These are phyloP conservation scores for Lomographa bimaculata DNA, from an alignment of 2,888 invertebrate genomes.

Conservation along the genomic window DNA sequence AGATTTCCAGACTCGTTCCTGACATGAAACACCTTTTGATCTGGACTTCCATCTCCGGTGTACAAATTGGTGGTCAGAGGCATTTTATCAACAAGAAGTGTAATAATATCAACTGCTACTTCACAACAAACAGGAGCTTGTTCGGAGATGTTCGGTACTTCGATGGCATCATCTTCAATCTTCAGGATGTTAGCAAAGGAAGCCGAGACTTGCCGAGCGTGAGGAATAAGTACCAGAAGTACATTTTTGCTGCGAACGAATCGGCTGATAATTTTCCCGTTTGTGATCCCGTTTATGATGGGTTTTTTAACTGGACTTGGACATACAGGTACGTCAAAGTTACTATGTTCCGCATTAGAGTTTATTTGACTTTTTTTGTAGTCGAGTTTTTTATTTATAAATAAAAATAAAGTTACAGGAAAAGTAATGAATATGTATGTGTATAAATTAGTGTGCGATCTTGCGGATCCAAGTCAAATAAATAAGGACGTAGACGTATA, in stretches of 20 bases:
- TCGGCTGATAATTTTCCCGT: constrained; percentile 65
- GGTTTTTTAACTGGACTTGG: constrained; percentile 76
- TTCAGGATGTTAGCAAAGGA: constrained; percentile 47
- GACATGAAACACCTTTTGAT: constrained; percentile 63
- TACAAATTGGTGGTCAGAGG: constrained; percentile 48
- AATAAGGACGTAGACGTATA: no score
- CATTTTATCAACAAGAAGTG: constrained; percentile 51
- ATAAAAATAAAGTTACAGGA: no score
- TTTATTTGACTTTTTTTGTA: no score
- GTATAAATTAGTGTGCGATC: background rate
- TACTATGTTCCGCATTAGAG: no score
- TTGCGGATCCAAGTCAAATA: no score
- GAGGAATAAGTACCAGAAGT: constrained; percentile 58
- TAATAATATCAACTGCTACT: constrained; percentile 54
- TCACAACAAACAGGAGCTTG: constrained; percentile 56
- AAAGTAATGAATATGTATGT: no score
- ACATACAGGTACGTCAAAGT: constrained; percentile 61
- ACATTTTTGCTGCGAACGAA: constrained; percentile 64
- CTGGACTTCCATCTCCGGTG: constrained; percentile 53
- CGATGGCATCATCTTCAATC: constrained; percentile 64
- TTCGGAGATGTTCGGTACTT: constrained; percentile 57
- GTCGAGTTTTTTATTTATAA: no score
- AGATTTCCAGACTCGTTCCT: constrained; percentile 46
- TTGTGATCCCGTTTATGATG: constrained; percentile 55
- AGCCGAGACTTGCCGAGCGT: constrained; percentile 38